Base-by-base conservation (phyloP, 2,113 vertebrate species). In the Charina bottae region DNA sequence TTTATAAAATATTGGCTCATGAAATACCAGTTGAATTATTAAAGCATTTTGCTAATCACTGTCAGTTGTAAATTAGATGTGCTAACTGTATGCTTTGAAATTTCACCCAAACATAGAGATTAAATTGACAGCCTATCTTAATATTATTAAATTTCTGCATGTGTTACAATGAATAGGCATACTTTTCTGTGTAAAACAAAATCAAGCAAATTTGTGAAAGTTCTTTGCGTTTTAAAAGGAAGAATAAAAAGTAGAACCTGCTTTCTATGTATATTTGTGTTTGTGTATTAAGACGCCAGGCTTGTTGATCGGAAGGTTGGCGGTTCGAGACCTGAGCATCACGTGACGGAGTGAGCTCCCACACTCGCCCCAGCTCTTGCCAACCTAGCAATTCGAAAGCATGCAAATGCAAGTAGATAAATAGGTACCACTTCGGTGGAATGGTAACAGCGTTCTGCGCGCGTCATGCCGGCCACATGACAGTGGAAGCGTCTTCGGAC, bases 31-130 rank as follows among this genome's bases (percentile, higher is more conserved):
- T 58, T 92, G 94, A 95, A 95, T 95, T 93, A 92, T 95, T 92
- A 94, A 94, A 93, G 56, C 49, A 49, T 93, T 84, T 92, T 90
- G 42, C 9, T 89, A 91, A 88, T 92, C 84, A 92, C 17, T 95
- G 94, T 96, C 86, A 89, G n/a, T 92, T 95, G 90, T 53, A 94
- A 94, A 94, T 95, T 94, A 88, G 92, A 88, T 95, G 88, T 93
- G 90, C 93, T 93, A 93, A 58, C 90, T 91, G 88, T 46, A 89
- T 0, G 0, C 85, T 95, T 93, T 0, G 0, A 95, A 94, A 90
- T 92, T 6, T 28, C 88, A 94, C 91, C 10, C 64, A 91, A 91
- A 93, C 85, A 90, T 90, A 89, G 91, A 94, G 92, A 89, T 93
- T 93, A 95, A 94, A 90, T 94, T 85, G 46, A n/a, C 95, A 91